Conservation (phyloP, 2,888 invertebrate genomes). For the Stenoptilia bipunctidactyla region DNA sequence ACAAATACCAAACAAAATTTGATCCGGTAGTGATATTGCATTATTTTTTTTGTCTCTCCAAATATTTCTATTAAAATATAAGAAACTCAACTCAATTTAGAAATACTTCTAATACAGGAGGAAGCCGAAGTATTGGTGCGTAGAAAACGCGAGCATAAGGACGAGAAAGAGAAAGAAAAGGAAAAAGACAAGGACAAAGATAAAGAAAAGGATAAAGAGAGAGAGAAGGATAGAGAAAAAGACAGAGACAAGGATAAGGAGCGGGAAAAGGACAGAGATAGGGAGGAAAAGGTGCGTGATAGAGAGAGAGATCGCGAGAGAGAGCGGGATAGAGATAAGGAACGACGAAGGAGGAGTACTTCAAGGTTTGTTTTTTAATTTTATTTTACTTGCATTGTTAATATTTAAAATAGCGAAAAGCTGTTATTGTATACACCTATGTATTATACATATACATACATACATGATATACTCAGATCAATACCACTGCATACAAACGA, state of each 20-base stretch:
- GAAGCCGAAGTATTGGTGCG: conserved; percentile 74
- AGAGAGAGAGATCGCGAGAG: conserved; percentile 32
- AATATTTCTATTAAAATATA: not conserved
- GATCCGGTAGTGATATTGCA: no score
- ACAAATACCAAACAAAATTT: no score
- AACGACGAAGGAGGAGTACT: conserved; percentile 63
- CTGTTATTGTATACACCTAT: no score
- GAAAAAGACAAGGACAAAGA: conserved; percentile 17
- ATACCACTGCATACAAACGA: no score
- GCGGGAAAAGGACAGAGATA: conserved; percentile 16
- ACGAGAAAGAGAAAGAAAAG: conserved; percentile 32
- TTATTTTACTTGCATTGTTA: not conserved
- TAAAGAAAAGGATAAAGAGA: conserved; percentile 26
- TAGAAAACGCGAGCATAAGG: conserved; percentile 53
- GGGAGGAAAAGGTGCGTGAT: conserved; percentile 22
- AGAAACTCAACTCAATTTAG: conserved; percentile 1
- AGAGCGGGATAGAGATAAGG: conserved; percentile 59
- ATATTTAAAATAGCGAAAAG: no score
- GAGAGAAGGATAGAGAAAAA: conserved; percentile 45
- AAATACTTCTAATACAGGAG: conserved; percentile 63
- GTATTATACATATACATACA: no score
- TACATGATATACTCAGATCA: no score
- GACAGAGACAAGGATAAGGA: conserved; percentile 17
- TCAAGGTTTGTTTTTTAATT: conserved; percentile 23
- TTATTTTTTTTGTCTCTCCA: no score